Conservation (phyloP, 2,888 invertebrate species). For the Drosophila prolongata region DNA sequence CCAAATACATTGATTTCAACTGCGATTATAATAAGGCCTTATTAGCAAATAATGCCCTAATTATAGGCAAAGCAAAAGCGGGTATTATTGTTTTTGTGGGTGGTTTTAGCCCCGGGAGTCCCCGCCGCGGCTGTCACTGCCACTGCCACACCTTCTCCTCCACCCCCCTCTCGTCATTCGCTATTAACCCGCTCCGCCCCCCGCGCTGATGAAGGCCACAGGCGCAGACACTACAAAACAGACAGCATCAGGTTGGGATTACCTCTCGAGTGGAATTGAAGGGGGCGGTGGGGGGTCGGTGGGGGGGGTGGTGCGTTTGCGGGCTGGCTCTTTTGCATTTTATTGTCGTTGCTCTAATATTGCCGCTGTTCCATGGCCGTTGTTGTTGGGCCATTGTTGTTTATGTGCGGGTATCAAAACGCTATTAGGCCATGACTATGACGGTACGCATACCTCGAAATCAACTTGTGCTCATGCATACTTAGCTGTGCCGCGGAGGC, state of each 20-base stretch:
- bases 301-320: constrained; percentile 2
- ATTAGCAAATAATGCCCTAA: not conserved
- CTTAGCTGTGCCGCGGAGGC: constrained; percentile 26
- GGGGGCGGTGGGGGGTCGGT: not conserved
- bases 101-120: not conserved
- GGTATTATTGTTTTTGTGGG: not conserved
- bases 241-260: constrained; percentile 73
- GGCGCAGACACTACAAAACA: constrained; percentile 68
- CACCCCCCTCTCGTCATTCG: constrained; percentile 28
- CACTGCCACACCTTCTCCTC: constrained; percentile 4
- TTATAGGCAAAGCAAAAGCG: not conserved
- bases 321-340: constrained; percentile 65
- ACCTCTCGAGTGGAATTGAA: constrained; percentile 44
- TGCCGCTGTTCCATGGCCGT: constrained; percentile 16
- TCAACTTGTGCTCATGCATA: constrained; percentile 32
- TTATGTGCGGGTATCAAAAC: constrained; percentile 80
- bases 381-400: constrained; percentile 69
- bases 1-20: not conserved
- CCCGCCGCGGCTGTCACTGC: constrained; percentile 9
- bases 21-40: not conserved
- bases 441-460: constrained; percentile 60
- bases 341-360: constrained; percentile 64
- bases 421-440: constrained; percentile 76
- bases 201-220: constrained; percentile 28
- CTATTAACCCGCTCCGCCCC: constrained; percentile 65